These are phyloP conservation scores for Crotalus tigris DNA, from an alignment of 2,113 vertebrate species.

Conservation along the genomic window DNA sequence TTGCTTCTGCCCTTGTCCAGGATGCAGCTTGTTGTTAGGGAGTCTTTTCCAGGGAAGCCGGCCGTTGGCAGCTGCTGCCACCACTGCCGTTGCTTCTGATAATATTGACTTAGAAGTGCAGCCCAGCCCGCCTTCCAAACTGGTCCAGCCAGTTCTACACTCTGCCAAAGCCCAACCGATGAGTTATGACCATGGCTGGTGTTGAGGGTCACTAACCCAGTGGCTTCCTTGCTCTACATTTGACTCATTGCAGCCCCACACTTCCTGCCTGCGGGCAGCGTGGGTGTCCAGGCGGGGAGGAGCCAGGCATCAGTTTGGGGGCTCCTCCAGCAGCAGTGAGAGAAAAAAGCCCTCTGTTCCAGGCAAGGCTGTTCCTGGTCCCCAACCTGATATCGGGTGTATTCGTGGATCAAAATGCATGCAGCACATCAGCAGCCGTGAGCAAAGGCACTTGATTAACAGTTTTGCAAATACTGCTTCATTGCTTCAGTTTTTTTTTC, in stretches of 20 bases:
- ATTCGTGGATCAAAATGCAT: background rate
- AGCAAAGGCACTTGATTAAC: background rate
- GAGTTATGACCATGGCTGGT: background rate
- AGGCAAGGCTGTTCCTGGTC: no score
- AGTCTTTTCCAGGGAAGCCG: background rate
- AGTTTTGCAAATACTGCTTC: background rate
- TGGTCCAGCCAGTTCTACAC: background rate
- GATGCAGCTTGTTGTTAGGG: background rate
- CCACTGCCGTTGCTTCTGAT: background rate
- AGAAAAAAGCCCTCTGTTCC: background rate
- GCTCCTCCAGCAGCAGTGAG: background rate
- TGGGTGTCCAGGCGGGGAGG: background rate
- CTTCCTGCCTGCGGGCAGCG: background rate
- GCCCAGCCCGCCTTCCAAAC: background rate
- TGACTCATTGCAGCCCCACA: background rate
- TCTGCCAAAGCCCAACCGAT: background rate
- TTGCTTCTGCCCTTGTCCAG: background rate
- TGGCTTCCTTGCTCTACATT: background rate
- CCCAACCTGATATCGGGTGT: background rate
- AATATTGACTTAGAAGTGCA: slow-evolving; percentile 7
- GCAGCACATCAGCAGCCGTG: background rate
- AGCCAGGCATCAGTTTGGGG: background rate
- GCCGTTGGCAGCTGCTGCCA: no score
- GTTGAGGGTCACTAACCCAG: background rate
- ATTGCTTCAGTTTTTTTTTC: background rate